Evolutionary conservation across 2,797 vertebrate genomes (phyloP).

Genomic region (Haliaeetus albicilla): DNA sequence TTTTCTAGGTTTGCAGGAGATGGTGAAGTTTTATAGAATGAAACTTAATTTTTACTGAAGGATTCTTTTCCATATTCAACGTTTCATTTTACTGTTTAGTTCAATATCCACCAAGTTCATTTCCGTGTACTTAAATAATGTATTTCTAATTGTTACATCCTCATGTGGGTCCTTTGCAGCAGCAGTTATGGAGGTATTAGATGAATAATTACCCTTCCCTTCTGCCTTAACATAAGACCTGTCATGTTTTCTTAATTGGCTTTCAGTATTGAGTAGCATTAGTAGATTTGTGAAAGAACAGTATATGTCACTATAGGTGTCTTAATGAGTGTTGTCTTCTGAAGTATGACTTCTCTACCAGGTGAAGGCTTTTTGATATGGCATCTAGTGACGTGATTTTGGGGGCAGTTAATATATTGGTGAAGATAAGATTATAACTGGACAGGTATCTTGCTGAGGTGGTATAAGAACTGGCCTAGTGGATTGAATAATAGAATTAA

Average conservation of each 20-base stretch:
- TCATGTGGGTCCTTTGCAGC: background rate
- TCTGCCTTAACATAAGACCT: background rate
- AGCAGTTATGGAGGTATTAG: background rate
- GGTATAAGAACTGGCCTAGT: background rate
- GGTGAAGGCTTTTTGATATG: background rate
- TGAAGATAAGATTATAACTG: background rate
- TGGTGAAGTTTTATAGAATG: background rate
- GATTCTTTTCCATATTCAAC: background rate
- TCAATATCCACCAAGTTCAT: background rate
- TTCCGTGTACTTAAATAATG: background rate
- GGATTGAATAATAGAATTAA: background rate
- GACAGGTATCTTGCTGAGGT: background rate
- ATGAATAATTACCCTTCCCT: background rate
- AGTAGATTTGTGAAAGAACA: background rate
- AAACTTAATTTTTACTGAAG: background rate
- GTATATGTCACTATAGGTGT: background rate
- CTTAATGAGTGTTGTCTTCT: background rate
- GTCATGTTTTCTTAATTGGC: background rate
- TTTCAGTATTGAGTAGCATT: background rate
- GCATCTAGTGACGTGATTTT: background rate
- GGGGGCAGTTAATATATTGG: background rate
- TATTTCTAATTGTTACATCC: background rate
- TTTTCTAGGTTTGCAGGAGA: background rate
- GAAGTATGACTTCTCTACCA: background rate
- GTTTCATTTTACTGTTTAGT: background rate